These are phyloP conservation scores for Harpagifer antarcticus DNA, from an alignment of 2,797 vertebrate genomes.

Conservation along the genomic window DNA sequence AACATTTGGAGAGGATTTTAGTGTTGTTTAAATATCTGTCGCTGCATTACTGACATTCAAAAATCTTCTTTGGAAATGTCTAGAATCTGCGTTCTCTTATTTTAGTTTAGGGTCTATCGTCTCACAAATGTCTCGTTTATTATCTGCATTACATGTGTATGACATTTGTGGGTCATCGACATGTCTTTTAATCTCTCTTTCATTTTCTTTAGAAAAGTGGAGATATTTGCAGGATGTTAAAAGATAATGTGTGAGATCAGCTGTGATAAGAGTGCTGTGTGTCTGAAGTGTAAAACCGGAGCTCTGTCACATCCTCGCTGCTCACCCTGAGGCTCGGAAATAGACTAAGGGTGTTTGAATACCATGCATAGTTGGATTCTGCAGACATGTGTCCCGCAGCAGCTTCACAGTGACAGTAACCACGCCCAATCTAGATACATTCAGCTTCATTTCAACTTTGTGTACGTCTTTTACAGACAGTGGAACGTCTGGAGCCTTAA, in stretches of 20 bases:
- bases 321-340: slow-evolving; percentile 15
- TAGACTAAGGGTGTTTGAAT: slow-evolving; percentile 22
- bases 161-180: not conserved
- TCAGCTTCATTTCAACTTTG: not conserved
- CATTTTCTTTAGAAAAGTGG: not conserved
- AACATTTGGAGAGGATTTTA: not conserved
- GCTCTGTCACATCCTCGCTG: not conserved
- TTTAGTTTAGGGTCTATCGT: too few species aligned
- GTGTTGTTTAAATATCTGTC: not conserved
- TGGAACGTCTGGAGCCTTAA: slow-evolving; percentile 30
- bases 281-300: not conserved
- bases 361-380: slow-evolving; percentile 14
- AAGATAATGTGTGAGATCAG: too few species aligned
- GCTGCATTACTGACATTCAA: not conserved
- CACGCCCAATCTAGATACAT: not conserved
- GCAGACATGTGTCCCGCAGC: slow-evolving; percentile 6
- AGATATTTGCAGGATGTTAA: not conserved
- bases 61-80: not conserved
- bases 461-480: slow-evolving; percentile 24
- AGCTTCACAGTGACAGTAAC: not conserved
- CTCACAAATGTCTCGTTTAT: not conserved
- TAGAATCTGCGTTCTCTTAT: too few species aligned
- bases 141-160: not conserved
- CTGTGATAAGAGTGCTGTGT: not conserved
- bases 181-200: not conserved